These are phyloP conservation scores for Amaurobius ferox DNA, from an alignment of 2,888 invertebrate genomes.

Conservation along the genomic window DNA sequence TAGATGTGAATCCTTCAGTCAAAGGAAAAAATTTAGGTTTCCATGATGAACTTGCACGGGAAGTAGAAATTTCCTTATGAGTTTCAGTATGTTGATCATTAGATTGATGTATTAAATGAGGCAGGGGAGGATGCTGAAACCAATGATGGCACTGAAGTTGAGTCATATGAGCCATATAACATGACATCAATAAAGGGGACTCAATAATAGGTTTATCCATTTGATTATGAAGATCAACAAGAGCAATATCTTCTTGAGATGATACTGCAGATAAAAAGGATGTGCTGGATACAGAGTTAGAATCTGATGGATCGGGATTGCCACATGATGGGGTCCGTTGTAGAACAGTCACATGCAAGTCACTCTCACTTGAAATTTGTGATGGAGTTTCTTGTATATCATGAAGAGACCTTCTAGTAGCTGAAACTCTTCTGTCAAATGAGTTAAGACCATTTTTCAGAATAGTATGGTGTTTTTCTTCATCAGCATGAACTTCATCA, in stretches of 20 bases:
- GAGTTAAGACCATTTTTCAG: slow-evolving; percentile 66
- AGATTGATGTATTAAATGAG: slow-evolving; percentile 73
- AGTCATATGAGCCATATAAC: slow-evolving; percentile 93
- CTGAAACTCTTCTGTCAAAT: slow-evolving; percentile 67
- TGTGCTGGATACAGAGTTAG: slow-evolving; percentile 75
- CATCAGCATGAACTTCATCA: slow-evolving; percentile 45
- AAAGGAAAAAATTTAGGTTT: slow-evolving; percentile 84
- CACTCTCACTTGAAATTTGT: slow-evolving; percentile 72
- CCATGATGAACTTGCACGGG: slow-evolving; percentile 78
- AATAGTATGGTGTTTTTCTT: slow-evolving; percentile 56
- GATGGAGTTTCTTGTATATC: slow-evolving; percentile 73
- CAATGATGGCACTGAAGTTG: slow-evolving; percentile 80
- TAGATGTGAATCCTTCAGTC: slow-evolving; percentile 83
- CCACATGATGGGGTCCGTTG: slow-evolving; percentile 70
- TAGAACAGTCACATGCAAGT: slow-evolving; percentile 56
- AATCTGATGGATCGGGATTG: slow-evolving; percentile 72
- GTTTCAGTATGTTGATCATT: slow-evolving; percentile 75
- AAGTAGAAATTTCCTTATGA: slow-evolving; percentile 57
- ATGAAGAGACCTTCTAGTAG: slow-evolving; percentile 70
- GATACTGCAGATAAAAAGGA: slow-evolving; percentile 89
- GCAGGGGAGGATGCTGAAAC: slow-evolving; percentile 76
- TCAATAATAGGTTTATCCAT: slow-evolving; percentile 93
- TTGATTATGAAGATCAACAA: slow-evolving; percentile 96
- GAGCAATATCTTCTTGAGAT: slow-evolving; percentile 86
- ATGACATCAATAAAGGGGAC: slow-evolving; percentile 95